Conservation (phyloP, 2,888 invertebrate genomes). For the Pocota personata region DNA sequence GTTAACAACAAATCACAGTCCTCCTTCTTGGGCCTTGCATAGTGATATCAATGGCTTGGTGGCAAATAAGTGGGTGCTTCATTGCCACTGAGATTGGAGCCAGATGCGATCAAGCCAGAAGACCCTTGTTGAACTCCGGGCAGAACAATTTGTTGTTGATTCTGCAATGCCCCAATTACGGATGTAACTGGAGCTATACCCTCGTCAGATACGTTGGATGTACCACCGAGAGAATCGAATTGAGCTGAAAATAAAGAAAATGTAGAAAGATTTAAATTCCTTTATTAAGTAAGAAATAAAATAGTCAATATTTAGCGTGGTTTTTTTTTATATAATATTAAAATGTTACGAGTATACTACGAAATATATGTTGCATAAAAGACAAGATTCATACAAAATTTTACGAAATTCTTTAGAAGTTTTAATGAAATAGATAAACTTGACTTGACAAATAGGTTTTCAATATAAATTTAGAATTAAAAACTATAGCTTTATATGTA, state of each 20-base stretch:
- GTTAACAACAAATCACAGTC: conserved; percentile 63
- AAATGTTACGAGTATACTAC: no score
- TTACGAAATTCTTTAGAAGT: no score
- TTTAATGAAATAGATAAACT: no score
- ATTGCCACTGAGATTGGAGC: not conserved
- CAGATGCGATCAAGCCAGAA: not conserved
- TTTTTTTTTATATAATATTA: no score
- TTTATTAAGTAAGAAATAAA: no score
- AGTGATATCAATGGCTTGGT: conserved; percentile 30
- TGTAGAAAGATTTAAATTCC: no score
- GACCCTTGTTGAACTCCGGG: conserved; percentile 11
- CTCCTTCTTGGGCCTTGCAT: conserved; percentile 1
- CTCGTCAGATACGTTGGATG: conserved; percentile 81
- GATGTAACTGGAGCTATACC: conserved; percentile 81
- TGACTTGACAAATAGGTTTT: no score
- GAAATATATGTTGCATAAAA: no score
- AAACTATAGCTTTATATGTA: no score
- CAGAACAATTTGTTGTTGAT: conserved; percentile 53
- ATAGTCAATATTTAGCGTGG: no score
- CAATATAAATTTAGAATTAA: no score
- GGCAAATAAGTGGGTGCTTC: conserved; percentile 33
- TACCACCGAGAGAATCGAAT: conserved; percentile 82
- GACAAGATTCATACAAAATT: no score
- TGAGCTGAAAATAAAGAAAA: conserved; percentile 77
- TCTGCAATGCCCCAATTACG: conserved; percentile 79